Conservation (phyloP, 2,113 vertebrate species). For the Paramormyrops kingsleyae region DNA sequence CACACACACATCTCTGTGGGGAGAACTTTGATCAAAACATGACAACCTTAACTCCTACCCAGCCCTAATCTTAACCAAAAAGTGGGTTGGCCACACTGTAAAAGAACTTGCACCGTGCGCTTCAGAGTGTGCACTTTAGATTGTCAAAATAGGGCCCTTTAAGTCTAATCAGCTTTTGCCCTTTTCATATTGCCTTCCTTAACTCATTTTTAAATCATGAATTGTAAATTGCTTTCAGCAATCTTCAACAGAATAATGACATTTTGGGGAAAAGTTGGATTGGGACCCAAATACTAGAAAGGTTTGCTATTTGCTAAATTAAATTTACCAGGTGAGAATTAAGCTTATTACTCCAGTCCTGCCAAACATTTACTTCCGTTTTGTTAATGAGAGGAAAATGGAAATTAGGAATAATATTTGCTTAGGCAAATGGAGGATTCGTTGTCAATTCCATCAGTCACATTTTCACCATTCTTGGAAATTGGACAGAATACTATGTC, state of each 20-base stretch:
- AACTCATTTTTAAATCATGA: background rate
- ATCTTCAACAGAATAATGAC: background rate
- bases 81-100: background rate
- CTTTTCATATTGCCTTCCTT: background rate
- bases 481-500: background rate
- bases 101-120: background rate
- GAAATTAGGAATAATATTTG: slow-evolving; percentile 17
- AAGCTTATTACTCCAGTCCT: background rate
- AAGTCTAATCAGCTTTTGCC: background rate
- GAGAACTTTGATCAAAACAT: no score
- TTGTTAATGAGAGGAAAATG: slow-evolving; percentile 6
- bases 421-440: background rate
- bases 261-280: background rate
- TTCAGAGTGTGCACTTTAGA: background rate
- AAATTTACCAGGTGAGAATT: background rate
- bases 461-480: background rate
- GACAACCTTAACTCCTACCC: no score
- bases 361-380: slow-evolving; percentile 1
- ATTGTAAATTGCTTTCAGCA: background rate
- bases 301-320: slow-evolving; percentile 10
- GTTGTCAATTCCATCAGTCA: background rate
- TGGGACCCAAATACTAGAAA: background rate
- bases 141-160: background rate
- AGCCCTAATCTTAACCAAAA: background rate
- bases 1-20: no score